A percentile compares a stretch with the other conserved stretches of the same genome.
These are phyloP conservation scores for Pocillopora damicornis DNA, from an alignment of 64 coral and sea anemone genomes.

Conservation along the genomic window DNA sequence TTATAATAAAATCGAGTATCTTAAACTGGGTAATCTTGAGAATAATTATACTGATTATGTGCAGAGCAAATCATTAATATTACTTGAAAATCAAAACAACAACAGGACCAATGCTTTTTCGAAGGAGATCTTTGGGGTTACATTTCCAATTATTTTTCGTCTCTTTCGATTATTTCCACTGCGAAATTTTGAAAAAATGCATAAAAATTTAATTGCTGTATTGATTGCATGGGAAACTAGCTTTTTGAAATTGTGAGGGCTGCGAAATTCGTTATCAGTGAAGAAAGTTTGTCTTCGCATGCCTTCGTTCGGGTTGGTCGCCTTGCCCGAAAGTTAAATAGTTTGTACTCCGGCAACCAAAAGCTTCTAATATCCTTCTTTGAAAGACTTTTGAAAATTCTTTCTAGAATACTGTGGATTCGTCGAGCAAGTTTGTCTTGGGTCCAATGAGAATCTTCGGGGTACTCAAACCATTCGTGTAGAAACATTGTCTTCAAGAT, in stretches of 20 bases:
- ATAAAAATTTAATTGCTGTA: no score
- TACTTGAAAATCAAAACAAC: no score
- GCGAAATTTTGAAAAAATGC: no score
- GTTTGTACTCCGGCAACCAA: constrained; percentile 8
- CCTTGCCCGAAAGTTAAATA: constrained; percentile 14
- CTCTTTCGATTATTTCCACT: not conserved
- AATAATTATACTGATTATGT: no score
- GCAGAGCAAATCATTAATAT: no score
- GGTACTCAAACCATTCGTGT: constrained; percentile 57
- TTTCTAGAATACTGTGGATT: not conserved
- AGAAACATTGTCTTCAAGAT: constrained; percentile 71
- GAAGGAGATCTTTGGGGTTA: no score
- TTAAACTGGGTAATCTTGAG: no score
- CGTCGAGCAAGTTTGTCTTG: constrained; percentile 14
- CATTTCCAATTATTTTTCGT: not conserved
- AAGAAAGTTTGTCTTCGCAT: not conserved
- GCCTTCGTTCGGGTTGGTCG: not conserved
- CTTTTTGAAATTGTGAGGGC: no score
- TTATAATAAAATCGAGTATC: no score
- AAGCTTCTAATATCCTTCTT: constrained; percentile 4
- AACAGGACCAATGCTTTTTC: no score
- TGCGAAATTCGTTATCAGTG: not conserved
- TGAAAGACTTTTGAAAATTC: not conserved
- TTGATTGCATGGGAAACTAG: no score
- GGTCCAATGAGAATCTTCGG: constrained; percentile 29